These are phyloP conservation scores for Acanthornis magna DNA, from an alignment of 2,797 vertebrate genomes.

Conservation along the genomic window DNA sequence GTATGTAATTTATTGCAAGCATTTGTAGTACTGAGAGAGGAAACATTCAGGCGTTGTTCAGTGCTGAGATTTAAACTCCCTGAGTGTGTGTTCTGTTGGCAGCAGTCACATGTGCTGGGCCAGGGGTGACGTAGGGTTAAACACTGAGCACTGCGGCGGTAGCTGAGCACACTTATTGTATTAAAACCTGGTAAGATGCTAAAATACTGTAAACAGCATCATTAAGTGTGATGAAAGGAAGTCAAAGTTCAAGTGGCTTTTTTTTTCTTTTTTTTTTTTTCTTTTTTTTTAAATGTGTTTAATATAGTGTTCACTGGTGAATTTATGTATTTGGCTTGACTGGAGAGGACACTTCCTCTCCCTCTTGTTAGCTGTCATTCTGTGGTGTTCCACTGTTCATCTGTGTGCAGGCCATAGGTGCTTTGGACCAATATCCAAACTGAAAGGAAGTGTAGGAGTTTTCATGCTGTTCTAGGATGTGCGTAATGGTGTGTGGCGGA, in stretches of 20 bases:
- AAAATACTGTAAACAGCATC: conserved; percentile 31
- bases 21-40: conserved; percentile 22
- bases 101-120: not conserved
- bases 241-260: conserved; percentile 53
- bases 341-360: conserved; percentile 32
- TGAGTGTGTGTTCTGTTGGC: not conserved
- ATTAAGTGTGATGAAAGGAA: conserved; percentile 65
- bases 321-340: conserved; percentile 58
- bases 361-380: not conserved
- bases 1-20: conserved; percentile 19
- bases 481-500: not conserved
- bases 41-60: not conserved
- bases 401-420: not conserved
- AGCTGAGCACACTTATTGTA: conserved; percentile 27
- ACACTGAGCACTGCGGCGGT: not conserved
- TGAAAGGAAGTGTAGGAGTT: not conserved
- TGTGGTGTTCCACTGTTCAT: not conserved
- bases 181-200: conserved; percentile 22
- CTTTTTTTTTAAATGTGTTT: conserved; percentile 4
- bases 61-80: conserved; percentile 9
- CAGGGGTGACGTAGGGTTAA: not conserved
- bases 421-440: not conserved
- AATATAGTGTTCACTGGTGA: conserved; percentile 44
- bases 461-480: not conserved
- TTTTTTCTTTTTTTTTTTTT: not conserved